These are phyloP conservation scores for Parotia lawesii DNA, from an alignment of 2,113 vertebrate genomes.

Conservation along the genomic window DNA sequence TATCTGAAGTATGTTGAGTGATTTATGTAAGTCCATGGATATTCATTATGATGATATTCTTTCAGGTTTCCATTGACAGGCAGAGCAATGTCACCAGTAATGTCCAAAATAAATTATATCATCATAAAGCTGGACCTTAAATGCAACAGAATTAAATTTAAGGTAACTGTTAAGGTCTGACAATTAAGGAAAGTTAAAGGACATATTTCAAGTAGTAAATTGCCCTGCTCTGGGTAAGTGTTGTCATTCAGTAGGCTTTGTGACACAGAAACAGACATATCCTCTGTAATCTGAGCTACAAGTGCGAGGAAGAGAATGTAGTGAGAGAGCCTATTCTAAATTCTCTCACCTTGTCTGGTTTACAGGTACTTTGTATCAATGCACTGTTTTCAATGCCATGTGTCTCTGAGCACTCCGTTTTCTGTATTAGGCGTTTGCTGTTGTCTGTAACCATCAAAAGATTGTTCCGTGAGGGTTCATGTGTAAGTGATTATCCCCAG, in stretches of 20 bases:
- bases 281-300: not conserved
- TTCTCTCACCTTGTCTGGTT: not conserved
- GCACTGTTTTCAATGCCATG: not conserved
- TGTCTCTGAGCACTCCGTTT: not conserved
- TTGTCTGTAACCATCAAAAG: not conserved
- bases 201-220: not conserved
- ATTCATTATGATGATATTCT: constrained; percentile 34
- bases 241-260: not conserved
- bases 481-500: not conserved
- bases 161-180: constrained; percentile 26
- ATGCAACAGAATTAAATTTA: constrained; percentile 37
- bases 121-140: not conserved
- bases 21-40: constrained; percentile 33
- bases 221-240: not conserved
- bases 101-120: constrained; percentile 52
- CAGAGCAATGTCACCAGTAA: constrained; percentile 36
- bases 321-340: not conserved
- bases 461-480: not conserved
- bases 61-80: constrained; percentile 28
- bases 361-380: not conserved
- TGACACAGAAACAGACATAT: not conserved
- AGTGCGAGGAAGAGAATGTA: not conserved
- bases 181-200: constrained; percentile 42
- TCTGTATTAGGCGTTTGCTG: not conserved
- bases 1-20: constrained; percentile 18